Conservation (phyloP, 1,140 invertebrate genomes). For the Drosophila quadrilineata region DNA sequence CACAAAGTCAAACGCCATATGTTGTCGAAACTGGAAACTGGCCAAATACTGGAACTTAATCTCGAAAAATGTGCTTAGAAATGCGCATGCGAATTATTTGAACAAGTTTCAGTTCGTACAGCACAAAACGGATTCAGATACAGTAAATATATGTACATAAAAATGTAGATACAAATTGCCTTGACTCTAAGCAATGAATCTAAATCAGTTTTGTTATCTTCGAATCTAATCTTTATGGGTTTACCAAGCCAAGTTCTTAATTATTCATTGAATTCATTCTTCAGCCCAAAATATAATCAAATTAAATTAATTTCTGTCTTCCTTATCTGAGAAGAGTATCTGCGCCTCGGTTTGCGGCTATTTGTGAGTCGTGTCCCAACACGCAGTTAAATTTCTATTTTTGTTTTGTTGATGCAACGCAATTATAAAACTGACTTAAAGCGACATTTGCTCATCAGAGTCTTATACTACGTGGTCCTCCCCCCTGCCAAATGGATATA, state of each 20-base stretch:
- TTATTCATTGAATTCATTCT: constrained; percentile 7
- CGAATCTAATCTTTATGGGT: not conserved
- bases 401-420: constrained; percentile 38
- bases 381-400: constrained; percentile 31
- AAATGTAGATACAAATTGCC: constrained; percentile 22
- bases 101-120: constrained; percentile 9
- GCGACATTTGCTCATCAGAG: constrained; percentile 35
- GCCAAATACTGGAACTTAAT: constrained; percentile 25
- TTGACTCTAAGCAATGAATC: constrained; percentile 5
- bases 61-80: too few relatives aligned
- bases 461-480: not conserved
- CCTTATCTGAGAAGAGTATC: not conserved
- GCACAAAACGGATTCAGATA: constrained; percentile 16
- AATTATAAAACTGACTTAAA: constrained; percentile 48
- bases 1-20: constrained; percentile 29
- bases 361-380: too few relatives aligned
- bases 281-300: not conserved
- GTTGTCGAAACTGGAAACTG: constrained; percentile 8
- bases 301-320: too few relatives aligned
- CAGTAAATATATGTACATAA: not conserved
- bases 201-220: not conserved
- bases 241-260: not conserved
- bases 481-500: too few relatives aligned
- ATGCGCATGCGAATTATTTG: constrained; percentile 21
- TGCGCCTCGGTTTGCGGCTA: not conserved